Evolutionary conservation across 2,888 invertebrate species (phyloP).

Genomic region (Eulithis testata): DNA sequence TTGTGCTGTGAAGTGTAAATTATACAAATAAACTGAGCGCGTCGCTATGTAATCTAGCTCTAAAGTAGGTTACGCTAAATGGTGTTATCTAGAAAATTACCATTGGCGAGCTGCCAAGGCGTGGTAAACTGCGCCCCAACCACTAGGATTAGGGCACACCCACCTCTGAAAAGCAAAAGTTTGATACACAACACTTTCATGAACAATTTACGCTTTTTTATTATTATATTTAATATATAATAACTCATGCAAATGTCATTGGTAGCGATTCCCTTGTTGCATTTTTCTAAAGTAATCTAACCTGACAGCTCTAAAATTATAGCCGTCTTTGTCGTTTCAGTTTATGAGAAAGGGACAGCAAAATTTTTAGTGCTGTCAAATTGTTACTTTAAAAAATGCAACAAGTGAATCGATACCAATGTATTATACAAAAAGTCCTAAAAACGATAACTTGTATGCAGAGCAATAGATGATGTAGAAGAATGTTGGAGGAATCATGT

Average conservation of each 20-base stretch:
- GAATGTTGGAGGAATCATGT: slow-evolving; percentile 10
- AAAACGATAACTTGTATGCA: slow-evolving; percentile 1
- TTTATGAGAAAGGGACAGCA: too few relatives aligned
- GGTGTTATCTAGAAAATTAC: slow-evolving; percentile 55
- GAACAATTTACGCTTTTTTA: neutral
- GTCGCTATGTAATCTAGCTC: slow-evolving; percentile 43
- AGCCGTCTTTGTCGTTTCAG: too few relatives aligned
- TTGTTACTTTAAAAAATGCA: too few relatives aligned
- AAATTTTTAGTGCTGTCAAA: too few relatives aligned
- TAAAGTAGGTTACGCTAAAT: slow-evolving; percentile 40
- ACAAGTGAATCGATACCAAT: too few relatives aligned
- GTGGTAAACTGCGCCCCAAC: slow-evolving; percentile 61
- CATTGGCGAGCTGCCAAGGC: slow-evolving; percentile 61
- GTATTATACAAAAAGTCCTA: too few relatives aligned
- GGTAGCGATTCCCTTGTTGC: too few relatives aligned
- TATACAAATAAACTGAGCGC: slow-evolving; percentile 45
- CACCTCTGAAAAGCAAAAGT: slow-evolving; percentile 62
- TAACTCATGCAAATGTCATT: neutral
- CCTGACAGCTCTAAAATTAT: too few relatives aligned
- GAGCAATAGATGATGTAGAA: neutral
- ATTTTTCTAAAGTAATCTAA: too few relatives aligned
- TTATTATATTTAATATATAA: too few relatives aligned
- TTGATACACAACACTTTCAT: slow-evolving; percentile 25
- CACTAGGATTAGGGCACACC: slow-evolving; percentile 62
- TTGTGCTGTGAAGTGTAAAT: slow-evolving; percentile 43